These are phyloP conservation scores for Rhopalosiphum padi DNA, from an alignment of 1,140 invertebrate genomes.

Conservation along the genomic window DNA sequence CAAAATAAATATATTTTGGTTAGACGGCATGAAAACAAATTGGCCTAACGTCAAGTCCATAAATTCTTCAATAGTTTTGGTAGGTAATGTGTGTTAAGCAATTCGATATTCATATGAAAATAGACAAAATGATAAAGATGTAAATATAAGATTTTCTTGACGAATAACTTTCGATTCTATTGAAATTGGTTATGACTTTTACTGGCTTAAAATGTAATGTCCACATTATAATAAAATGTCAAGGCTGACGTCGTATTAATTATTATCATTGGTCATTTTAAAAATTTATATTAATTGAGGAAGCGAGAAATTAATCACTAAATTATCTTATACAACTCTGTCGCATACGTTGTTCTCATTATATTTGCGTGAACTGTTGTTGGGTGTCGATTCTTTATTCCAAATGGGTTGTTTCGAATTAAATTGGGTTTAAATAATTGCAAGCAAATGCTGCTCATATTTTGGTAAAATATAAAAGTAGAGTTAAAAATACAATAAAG, in stretches of 20 bases:
- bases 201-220: neutral
- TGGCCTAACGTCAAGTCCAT: neutral
- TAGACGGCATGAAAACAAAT: neutral
- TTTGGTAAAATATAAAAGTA: too few species aligned
- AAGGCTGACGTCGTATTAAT: neutral
- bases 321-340: neutral
- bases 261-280: neutral
- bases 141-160: neutral
- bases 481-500: neutral
- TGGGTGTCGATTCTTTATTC: neutral
- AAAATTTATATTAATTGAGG: constrained; percentile 8
- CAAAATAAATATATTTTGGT: neutral
- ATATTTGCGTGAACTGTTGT: neutral
- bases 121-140: neutral
- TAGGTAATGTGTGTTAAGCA: neutral
- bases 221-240: neutral
- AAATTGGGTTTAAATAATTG: neutral
- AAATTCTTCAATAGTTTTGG: neutral
- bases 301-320: neutral
- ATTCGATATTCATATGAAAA: neutral
- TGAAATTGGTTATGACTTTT: neutral
- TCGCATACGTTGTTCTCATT: neutral
- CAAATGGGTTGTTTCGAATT: neutral
- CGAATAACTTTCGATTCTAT: neutral
- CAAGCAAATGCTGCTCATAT: neutral